Conservation (phyloP, 2,888 invertebrate species). For the Nomada ruficornis region DNA sequence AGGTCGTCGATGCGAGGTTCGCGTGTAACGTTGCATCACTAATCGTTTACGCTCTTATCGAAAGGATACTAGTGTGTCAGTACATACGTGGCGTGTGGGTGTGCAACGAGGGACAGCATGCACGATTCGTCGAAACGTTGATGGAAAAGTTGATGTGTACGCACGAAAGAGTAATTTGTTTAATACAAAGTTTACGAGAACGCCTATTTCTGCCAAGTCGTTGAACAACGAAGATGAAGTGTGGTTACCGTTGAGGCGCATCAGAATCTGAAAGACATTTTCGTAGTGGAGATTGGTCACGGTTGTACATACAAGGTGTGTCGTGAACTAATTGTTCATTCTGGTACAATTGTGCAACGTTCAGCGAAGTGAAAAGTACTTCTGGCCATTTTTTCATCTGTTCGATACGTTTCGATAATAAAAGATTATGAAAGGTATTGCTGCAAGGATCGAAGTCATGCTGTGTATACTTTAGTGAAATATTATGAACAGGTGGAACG, state of each 20-base stretch:
- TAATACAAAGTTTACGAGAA: conserved; percentile 54
- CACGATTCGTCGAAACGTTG: conserved; percentile 35
- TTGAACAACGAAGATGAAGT: conserved; percentile 55
- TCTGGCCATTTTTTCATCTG: background rate
- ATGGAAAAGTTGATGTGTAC: conserved; percentile 52
- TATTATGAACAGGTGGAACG: background rate
- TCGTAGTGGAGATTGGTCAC: background rate
- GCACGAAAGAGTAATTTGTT: conserved; percentile 43
- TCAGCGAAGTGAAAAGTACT: background rate
- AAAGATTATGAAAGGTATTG: background rate
- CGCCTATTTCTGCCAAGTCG: conserved; percentile 36
- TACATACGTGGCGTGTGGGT: conserved; percentile 46
- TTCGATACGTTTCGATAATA: background rate
- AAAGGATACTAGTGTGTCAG: conserved; percentile 18
- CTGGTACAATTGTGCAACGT: background rate
- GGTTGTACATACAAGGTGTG: background rate
- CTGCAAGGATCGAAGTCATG: background rate
- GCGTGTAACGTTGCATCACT: conserved; percentile 47
- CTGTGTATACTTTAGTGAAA: background rate
- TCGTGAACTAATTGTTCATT: conserved; percentile 20
- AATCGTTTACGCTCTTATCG: conserved; percentile 41
- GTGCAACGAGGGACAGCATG: conserved; percentile 35
- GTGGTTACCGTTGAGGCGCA: conserved; percentile 31
- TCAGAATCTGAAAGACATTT: conserved; percentile 31
- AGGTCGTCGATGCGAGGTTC: conserved; percentile 48